Conservation (phyloP, 2,113 vertebrate genomes). For the Tetraodon nigroviridis region DNA sequence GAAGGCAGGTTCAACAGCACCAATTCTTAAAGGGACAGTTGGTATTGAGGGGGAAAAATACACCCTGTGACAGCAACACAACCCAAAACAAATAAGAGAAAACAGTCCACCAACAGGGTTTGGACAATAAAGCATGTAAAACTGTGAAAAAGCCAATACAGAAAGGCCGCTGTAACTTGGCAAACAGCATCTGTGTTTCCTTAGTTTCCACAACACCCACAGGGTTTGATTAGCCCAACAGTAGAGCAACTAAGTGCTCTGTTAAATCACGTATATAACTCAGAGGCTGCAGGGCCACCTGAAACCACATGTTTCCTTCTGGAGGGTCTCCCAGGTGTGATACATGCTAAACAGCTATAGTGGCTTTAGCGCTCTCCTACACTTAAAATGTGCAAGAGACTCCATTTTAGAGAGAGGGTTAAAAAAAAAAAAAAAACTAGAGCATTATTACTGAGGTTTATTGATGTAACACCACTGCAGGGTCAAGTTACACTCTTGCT, state of each 20-base stretch:
- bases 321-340: no score
- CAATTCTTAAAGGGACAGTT: conserved; percentile 34
- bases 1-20: conserved; percentile 29
- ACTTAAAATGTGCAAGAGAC: no score
- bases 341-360: no score
- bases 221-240: conserved; percentile 13
- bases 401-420: no score
- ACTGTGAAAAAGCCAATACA: conserved; percentile 21
- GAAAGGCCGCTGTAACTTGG: conserved; percentile 2
- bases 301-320: background rate
- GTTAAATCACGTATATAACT: background rate
- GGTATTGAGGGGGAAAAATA: no score
- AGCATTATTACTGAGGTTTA: no score
- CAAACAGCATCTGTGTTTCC: conserved; percentile 36
- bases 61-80: background rate
- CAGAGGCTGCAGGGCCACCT: background rate
- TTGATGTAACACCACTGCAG: no score
- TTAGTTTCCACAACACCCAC: conserved; percentile 19
- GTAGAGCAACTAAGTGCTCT: conserved; percentile 9
- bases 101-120: background rate
- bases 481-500: no score
- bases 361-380: no score
- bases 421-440: no score
- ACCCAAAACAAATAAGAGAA: conserved; percentile 11
- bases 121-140: conserved; percentile 3